phyloP scores from a whole-genome alignment of 2,113 vertebrate species.

The Paradoxurus hermaphroditus region DNA sequence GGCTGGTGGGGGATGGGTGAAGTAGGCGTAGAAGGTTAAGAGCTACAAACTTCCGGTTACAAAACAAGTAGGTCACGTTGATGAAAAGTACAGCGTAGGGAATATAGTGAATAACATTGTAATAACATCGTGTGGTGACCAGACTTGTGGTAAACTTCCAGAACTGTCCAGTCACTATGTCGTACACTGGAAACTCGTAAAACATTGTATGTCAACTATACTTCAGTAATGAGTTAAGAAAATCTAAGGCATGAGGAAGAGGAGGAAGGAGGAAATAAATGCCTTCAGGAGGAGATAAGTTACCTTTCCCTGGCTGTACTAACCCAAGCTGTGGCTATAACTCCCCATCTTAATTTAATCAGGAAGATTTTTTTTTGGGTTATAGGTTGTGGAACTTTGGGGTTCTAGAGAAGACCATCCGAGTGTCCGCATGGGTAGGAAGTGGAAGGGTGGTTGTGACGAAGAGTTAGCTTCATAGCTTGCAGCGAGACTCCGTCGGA shows the following conservation, averaged over 20 bases:
- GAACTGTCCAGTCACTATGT: background rate
- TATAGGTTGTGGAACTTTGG: background rate
- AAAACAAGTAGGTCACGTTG: background rate
- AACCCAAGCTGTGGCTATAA: background rate
- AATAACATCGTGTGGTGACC: background rate
- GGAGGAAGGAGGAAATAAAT: background rate
- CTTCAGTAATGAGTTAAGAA: background rate
- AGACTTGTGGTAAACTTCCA: background rate
- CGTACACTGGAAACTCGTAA: background rate
- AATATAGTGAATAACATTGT: background rate
- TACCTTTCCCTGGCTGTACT: background rate
- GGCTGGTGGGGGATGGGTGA: background rate
- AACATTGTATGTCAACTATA: background rate
- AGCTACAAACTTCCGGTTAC: background rate
- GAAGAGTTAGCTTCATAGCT: background rate
- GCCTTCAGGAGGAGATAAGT: background rate
- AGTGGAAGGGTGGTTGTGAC: background rate
- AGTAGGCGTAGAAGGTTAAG: background rate
- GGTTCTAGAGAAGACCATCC: background rate
- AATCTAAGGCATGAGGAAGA: background rate
- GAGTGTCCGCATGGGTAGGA: accelerated
- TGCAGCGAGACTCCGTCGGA: background rate
- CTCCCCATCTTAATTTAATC: background rate
- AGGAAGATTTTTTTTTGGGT: background rate
- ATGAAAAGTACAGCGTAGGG: no score